A percentile compares a stretch with the other conserved stretches of the same genome.
Conservation (phyloP, 1,140 invertebrate species). For the Drosophila sulfurigaster region DNA sequence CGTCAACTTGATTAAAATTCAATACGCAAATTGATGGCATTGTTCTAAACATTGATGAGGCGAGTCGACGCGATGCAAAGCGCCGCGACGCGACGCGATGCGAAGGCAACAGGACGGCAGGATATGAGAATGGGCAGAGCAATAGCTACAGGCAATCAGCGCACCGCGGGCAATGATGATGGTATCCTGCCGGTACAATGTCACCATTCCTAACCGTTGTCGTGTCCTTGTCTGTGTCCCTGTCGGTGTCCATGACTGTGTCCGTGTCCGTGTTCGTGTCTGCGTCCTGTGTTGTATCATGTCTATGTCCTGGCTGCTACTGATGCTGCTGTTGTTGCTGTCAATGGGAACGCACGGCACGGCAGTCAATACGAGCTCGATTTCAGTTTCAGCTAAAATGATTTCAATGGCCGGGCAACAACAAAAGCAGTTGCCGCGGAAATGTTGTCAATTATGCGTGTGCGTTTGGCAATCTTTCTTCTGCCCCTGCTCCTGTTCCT, state of each 20-base stretch:
- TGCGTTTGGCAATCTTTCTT: conserved; percentile 37
- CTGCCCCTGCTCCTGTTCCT: background rate
- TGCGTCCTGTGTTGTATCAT: background rate
- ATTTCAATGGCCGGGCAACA: conserved; percentile 47
- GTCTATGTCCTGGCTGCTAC: conserved; percentile 7
- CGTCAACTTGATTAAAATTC: conserved; percentile 78
- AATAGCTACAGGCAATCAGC: conserved; percentile 36
- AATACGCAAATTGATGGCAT: conserved; percentile 57
- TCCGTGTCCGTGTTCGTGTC: conserved; percentile 1
- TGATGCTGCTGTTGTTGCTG: background rate
- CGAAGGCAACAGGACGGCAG: conserved; percentile 8
- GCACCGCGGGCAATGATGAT: conserved; percentile 41
- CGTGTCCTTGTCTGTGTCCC: conserved; percentile 1
- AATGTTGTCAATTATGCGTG: conserved; percentile 68
- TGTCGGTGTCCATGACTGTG: background rate
- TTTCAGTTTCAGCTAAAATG: conserved; percentile 55
- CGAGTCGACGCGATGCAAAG: conserved; percentile 7
- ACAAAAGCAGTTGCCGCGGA: conserved; percentile 57
- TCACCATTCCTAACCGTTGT: conserved; percentile 7
- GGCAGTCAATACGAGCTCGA: conserved; percentile 37
- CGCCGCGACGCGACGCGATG: background rate
- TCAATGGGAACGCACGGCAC: conserved; percentile 22
- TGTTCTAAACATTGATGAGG: conserved; percentile 64
- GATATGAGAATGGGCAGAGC: conserved; percentile 26
- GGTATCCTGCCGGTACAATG: conserved; percentile 21